phyloP scores from a whole-genome alignment of 2,113 vertebrate genomes.

The Saccopteryx bilineata region DNA sequence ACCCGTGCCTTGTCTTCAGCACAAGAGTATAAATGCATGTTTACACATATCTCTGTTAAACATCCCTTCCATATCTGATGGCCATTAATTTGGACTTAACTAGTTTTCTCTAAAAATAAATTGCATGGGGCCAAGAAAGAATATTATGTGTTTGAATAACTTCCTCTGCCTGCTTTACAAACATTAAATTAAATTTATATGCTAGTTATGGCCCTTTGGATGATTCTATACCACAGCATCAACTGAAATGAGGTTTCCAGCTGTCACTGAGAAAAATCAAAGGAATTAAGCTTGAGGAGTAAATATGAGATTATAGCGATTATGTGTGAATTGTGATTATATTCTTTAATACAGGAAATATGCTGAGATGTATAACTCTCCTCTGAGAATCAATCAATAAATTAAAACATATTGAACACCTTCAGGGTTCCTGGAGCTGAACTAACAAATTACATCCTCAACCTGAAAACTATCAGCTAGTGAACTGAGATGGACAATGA shows the following conservation, averaged over 20 bases:
- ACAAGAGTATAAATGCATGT: background rate
- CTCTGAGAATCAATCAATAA: constrained; percentile 60
- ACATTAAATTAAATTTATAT: constrained; percentile 59
- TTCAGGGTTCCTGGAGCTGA: constrained; percentile 58
- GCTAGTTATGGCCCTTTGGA: constrained; percentile 59
- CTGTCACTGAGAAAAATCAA: constrained; percentile 61
- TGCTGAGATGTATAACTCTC: constrained; percentile 61
- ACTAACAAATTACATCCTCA: constrained; percentile 61
- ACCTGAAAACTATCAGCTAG: background rate
- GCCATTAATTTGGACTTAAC: constrained; percentile 60
- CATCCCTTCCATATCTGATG: background rate
- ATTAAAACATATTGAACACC: constrained; percentile 63
- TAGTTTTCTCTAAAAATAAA: constrained; percentile 59
- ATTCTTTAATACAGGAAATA: constrained; percentile 63
- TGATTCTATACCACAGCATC: constrained; percentile 28
- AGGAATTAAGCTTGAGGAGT: constrained; percentile 49
- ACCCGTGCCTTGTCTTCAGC: background rate
- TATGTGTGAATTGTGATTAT: constrained; percentile 59
- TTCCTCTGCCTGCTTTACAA: background rate
- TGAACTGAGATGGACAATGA: background rate
- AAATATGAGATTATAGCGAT: constrained; percentile 59
- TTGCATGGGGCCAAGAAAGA: background rate
- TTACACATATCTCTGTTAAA: constrained; percentile 17
- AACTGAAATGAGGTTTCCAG: constrained; percentile 53
- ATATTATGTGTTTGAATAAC: constrained; percentile 44